Conservation (phyloP, 2,797 vertebrate species). For the Tachyglossus aculeatus region DNA sequence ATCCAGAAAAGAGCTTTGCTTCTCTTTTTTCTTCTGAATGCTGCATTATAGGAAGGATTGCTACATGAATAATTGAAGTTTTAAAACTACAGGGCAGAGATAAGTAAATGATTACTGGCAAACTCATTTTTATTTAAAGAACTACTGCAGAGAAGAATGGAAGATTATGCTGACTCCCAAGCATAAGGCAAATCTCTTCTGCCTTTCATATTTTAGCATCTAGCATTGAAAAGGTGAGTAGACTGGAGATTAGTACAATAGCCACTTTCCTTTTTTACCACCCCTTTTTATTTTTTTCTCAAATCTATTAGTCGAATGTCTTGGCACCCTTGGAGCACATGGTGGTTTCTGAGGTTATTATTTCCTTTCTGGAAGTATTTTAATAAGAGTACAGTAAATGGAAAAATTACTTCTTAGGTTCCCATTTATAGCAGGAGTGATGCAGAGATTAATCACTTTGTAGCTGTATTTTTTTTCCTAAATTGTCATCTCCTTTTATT, state of each 20-base stretch:
- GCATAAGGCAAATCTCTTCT: neutral
- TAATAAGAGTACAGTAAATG: constrained; percentile 19
- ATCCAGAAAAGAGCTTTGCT: constrained; percentile 12
- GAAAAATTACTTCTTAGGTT: constrained; percentile 12
- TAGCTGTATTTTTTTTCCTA: neutral
- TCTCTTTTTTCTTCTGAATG: neutral
- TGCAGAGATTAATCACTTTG: constrained; percentile 6
- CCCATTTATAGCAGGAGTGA: neutral
- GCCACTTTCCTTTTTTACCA: neutral
- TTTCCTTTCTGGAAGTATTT: constrained; percentile 34
- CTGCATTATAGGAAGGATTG: constrained; percentile 22
- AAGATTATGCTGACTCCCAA: neutral
- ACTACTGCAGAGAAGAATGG: neutral
- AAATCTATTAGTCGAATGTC: neutral
- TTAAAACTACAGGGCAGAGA: constrained; percentile 6
- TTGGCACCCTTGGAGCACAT: neutral
- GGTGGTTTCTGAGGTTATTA: constrained; percentile 10
- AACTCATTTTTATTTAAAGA: constrained; percentile 28
- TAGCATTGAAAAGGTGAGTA: neutral
- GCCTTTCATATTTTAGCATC: neutral
- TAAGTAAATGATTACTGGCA: constrained; percentile 42
- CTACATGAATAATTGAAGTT: constrained; percentile 48
- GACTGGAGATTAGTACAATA: neutral
- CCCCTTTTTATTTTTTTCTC: constrained; percentile 18
- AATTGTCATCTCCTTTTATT: too few relatives aligned